Evolutionary conservation across 2,888 invertebrate species (phyloP).

Genomic region (Pristionchus maxplancki): DNA sequence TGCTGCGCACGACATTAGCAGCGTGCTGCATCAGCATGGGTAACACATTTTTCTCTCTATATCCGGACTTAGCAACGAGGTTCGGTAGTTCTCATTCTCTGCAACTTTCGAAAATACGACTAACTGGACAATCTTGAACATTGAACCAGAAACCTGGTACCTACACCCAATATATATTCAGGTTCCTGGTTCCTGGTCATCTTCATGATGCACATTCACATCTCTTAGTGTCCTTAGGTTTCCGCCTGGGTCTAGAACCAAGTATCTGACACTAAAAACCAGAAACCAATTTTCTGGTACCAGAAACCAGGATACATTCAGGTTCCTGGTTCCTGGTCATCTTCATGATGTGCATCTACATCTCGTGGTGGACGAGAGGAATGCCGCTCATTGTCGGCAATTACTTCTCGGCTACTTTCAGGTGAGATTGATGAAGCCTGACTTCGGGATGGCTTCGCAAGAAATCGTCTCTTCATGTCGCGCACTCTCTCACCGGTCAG

Average conservation of each 20-base stretch:
- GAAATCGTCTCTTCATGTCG: too few relatives aligned
- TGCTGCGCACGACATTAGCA: neutral
- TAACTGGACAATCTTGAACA: neutral
- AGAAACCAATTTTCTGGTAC: neutral
- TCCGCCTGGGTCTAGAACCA: too few relatives aligned
- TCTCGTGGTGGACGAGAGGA: neutral
- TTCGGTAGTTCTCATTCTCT: too few relatives aligned
- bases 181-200: neutral
- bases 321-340: conserved; percentile 2
- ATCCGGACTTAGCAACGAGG: too few relatives aligned
- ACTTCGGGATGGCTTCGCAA: too few relatives aligned
- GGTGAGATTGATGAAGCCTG: too few relatives aligned
- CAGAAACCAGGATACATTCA: neutral
- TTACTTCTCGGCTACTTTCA: neutral
- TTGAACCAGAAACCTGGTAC: neutral
- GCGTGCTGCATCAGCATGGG: conserved; percentile 1
- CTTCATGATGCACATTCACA: too few relatives aligned
- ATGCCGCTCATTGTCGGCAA: neutral
- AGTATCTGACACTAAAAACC: too few relatives aligned
- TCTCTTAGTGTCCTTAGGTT: too few relatives aligned
- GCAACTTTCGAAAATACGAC: too few relatives aligned
- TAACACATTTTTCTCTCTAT: too few relatives aligned
- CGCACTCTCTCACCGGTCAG: too few relatives aligned
- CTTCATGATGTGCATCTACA: neutral
- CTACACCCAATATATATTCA: neutral